Evolutionary conservation across 1,140 invertebrate species (phyloP).

Genomic region (Ceratosolen fusciceps): DNA sequence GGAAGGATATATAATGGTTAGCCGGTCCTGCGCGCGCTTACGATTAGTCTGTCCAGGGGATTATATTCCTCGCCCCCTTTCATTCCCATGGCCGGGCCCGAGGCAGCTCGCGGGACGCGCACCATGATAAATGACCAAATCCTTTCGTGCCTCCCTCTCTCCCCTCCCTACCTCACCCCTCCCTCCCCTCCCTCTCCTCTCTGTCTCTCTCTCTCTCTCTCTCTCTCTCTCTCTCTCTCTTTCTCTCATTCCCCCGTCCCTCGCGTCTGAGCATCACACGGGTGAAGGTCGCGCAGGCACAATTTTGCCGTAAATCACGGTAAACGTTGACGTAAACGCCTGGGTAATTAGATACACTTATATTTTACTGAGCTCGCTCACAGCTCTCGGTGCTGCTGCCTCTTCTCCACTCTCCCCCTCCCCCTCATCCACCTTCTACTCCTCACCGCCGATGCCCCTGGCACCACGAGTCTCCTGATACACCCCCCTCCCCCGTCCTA

Average conservation of each 20-base stretch:
- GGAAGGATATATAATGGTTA: conserved; percentile 41
- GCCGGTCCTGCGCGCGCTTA: conserved; percentile 30
- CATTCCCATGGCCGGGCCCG: conserved; percentile 57
- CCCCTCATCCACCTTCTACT: conserved; percentile 24
- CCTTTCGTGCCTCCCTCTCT: conserved; percentile 61
- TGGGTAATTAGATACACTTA: conserved; percentile 70
- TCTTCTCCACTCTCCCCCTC: conserved; percentile 45
- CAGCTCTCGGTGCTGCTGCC: not conserved
- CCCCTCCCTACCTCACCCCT: conserved; percentile 55
- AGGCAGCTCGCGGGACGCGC: conserved; percentile 59
- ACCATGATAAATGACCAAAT: conserved; percentile 70
- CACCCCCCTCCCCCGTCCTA: conserved; percentile 49
- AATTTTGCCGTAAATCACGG: conserved; percentile 71
- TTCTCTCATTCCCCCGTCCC: not conserved
- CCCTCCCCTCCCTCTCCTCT: conserved; percentile 1
- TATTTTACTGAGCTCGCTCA: conserved; percentile 28
- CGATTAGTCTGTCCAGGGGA: conserved; percentile 69
- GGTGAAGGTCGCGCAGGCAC: conserved; percentile 66
- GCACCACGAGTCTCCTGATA: no score
- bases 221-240: conserved; percentile 49
- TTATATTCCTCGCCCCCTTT: conserved; percentile 66
- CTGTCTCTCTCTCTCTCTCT: conserved; percentile 56
- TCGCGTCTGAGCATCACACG: conserved; percentile 53
- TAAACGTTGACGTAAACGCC: conserved; percentile 71
- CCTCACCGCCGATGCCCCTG: conserved; percentile 28